These are phyloP conservation scores for Trachelipus rathkii DNA, from an alignment of 1,140 invertebrate genomes.

Conservation along the genomic window DNA sequence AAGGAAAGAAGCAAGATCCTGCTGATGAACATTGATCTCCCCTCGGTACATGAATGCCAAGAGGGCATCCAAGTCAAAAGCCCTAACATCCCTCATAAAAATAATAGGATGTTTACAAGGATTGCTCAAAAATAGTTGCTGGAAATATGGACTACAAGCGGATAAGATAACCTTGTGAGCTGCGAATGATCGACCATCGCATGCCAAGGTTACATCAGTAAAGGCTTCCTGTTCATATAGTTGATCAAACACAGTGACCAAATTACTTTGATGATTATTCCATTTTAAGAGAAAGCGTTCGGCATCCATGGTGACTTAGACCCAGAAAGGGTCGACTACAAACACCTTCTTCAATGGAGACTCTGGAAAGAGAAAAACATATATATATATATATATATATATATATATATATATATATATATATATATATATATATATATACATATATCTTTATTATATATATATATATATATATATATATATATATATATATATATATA, in stretches of 20 bases:
- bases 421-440: too few species aligned
- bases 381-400: too few species aligned
- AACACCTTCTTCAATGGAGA: not conserved
- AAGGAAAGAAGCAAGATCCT: conserved; percentile 49
- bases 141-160: conserved; percentile 91
- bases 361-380: too few species aligned
- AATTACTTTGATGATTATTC: conserved; percentile 53
- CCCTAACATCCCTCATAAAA: conserved; percentile 51
- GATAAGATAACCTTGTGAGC: conserved; percentile 90
- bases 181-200: conserved; percentile 83
- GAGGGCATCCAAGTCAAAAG: conserved; percentile 49
- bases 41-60: conserved; percentile 53
- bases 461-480: too few species aligned
- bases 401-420: too few species aligned
- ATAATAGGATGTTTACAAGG: conserved; percentile 86
- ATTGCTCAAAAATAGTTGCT: conserved; percentile 86
- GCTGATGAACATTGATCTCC: conserved; percentile 52
- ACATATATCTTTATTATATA: too few species aligned
- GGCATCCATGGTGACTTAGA: conserved; percentile 47
- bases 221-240: conserved; percentile 49
- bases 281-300: conserved; percentile 53
- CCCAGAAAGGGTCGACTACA: not conserved
- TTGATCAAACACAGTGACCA: conserved; percentile 51
- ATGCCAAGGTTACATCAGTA: conserved; percentile 74
- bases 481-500: too few species aligned